Evolutionary conservation across 2,888 invertebrate species (phyloP), one percentile per base, ranked within the genome.

Genomic region (Lasioglossum marginatum): DNA sequence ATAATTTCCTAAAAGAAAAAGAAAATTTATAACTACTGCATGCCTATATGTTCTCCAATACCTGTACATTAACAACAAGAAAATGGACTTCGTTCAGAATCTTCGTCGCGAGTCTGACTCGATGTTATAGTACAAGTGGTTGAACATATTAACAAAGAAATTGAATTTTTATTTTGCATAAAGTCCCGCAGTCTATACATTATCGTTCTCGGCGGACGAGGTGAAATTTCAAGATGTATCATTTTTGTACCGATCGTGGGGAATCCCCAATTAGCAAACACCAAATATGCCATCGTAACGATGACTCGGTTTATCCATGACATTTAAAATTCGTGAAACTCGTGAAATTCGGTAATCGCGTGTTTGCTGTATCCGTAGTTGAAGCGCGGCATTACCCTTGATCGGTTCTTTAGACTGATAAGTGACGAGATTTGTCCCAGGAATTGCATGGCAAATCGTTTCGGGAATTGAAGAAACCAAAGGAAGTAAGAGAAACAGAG

Each of bases 161-260:
- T 40, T 10, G 43, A 43, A 43, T 52, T 52, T 23, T 52, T 23
- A 23, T 23, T 23, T 52, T 52, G 23, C 52, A 23, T 52, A 52
- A 52, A 23, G 52, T 19, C 19, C 52, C 8, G 23, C 8, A 6
- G 0, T 0, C 8, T 8, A 52, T 14, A 4, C 19, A 2, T 31
- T 31, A 31, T 31, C 37, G 34, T 37, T 10, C 66, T 3, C 23
- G 1, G 14, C 23, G 37, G 71, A 85, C 79, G 40, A 70, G 23
- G 70, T 74, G 85, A 88, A 88, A 86, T 89, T 90, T 86, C 82
- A 89, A 90, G 84, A 40, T 81, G 86, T 87, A 86, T 89, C 87
- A 90, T 90, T 92, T 91, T 91, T 90, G 81, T 88, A 88, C 77
- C 83, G 87, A 89, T 90, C 83, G 87, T 79, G 78, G 81, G 87